phyloP scores from a whole-genome alignment of 2,888 invertebrate species.

The Meghimatium bilineatum region DNA sequence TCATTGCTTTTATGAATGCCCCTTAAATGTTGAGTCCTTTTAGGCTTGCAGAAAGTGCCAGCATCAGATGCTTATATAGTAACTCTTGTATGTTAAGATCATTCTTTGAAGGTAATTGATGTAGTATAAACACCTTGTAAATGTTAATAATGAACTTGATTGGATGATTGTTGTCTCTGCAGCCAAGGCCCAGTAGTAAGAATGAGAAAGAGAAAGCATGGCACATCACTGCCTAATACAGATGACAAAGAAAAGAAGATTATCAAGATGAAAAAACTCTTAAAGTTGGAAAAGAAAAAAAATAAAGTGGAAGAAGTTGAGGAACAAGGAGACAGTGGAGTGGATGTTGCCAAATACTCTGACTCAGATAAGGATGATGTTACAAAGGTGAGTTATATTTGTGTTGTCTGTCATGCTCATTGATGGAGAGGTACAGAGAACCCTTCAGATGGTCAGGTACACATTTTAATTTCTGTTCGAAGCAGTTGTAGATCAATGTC shows the following conservation, averaged over 20 bases:
- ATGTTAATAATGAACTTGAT: background rate
- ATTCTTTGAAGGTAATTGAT: too few species aligned
- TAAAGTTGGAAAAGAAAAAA: slow-evolving; percentile 38
- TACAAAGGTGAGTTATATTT: background rate
- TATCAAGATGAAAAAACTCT: slow-evolving; percentile 45
- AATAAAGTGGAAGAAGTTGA: slow-evolving; percentile 44
- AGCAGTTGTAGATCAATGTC: too few species aligned
- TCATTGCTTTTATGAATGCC: too few species aligned
- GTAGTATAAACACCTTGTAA: background rate
- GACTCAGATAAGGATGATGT: slow-evolving; percentile 41
- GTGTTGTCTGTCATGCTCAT: too few species aligned
- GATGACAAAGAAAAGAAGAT: slow-evolving; percentile 24
- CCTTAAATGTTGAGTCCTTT: too few species aligned
- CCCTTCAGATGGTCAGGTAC: too few species aligned
- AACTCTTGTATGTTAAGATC: too few species aligned
- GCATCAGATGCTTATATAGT: too few species aligned
- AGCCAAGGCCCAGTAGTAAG: slow-evolving; percentile 4
- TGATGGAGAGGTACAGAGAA: too few species aligned
- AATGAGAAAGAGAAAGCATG: slow-evolving; percentile 26
- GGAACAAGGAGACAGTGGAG: slow-evolving; percentile 49
- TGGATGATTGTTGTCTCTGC: slow-evolving; percentile 9
- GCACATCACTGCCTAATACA: slow-evolving; percentile 14
- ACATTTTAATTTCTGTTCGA: too few species aligned
- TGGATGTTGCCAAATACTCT: slow-evolving; percentile 37
- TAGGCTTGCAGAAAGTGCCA: too few species aligned